These are phyloP conservation scores for Dipodomys spectabilis DNA, from an alignment of 2,113 vertebrate species.

Conservation along the genomic window DNA sequence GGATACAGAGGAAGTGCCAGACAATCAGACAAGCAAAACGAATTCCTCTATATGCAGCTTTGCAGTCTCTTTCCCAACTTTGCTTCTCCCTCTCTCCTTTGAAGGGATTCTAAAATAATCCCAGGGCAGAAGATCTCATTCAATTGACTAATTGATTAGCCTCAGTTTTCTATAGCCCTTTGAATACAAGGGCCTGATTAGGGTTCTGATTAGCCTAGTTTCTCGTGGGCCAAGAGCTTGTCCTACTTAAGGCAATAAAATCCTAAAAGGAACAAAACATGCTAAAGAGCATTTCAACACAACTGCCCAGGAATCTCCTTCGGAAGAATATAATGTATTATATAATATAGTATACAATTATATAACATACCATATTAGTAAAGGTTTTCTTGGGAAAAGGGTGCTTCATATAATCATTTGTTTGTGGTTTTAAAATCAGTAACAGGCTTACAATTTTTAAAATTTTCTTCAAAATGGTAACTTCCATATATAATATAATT, in stretches of 20 bases:
- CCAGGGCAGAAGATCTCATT: neutral
- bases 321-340: neutral
- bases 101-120: neutral
- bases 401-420: neutral
- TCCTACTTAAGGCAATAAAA: neutral
- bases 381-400: neutral
- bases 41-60: neutral
- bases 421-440: constrained; percentile 19
- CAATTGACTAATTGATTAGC: neutral
- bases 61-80: constrained; percentile 7
- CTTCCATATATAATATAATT: neutral
- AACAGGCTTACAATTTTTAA: neutral
- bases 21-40: constrained; percentile 30
- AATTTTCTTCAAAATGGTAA: constrained; percentile 27
- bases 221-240: neutral
- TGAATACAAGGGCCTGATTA: neutral
- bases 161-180: neutral
- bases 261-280: neutral
- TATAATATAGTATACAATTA: too few relatives aligned
- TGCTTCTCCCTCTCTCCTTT: constrained; percentile 1
- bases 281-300: neutral
- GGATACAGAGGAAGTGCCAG: constrained; percentile 51
- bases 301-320: too few relatives aligned
- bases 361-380: neutral
- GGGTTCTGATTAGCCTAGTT: neutral